Conservation (phyloP, 2,888 invertebrate species). For the Oligia fasciuncula region DNA sequence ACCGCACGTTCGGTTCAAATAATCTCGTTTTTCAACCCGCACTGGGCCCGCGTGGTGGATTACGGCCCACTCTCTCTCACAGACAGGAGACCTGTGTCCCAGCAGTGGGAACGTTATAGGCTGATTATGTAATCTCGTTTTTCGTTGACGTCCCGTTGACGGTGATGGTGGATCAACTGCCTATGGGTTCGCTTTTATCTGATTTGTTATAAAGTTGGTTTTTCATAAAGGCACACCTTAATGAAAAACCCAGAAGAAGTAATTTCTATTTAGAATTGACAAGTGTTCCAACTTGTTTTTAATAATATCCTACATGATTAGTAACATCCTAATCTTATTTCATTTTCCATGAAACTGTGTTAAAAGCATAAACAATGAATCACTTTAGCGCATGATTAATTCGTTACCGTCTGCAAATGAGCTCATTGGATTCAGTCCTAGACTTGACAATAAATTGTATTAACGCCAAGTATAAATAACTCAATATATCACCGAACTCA, state of each 20-base stretch:
- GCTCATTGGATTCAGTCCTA: slow-evolving; percentile 49
- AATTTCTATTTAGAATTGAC: not conserved
- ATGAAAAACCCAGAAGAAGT: not conserved
- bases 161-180: not conserved
- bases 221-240: not conserved
- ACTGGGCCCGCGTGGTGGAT: no score
- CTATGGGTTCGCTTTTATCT: not conserved
- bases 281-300: not conserved
- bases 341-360: slow-evolving; percentile 26
- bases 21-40: not conserved
- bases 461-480: slow-evolving; percentile 59
- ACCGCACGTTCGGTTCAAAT: not conserved
- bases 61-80: no score
- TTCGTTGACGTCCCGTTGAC: not conserved
- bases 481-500: slow-evolving; percentile 60
- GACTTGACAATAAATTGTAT: slow-evolving; percentile 61
- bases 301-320: slow-evolving; percentile 17
- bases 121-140: not conserved
- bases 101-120: no score
- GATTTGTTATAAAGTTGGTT: not conserved
- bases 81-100: no score
- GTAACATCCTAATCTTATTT: slow-evolving; percentile 5
- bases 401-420: slow-evolving; percentile 53
- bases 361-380: slow-evolving; percentile 53
- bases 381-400: slow-evolving; percentile 59